Base-by-base conservation (phyloP, 2,113 vertebrate genomes). In the Crotophaga sulcirostris region DNA sequence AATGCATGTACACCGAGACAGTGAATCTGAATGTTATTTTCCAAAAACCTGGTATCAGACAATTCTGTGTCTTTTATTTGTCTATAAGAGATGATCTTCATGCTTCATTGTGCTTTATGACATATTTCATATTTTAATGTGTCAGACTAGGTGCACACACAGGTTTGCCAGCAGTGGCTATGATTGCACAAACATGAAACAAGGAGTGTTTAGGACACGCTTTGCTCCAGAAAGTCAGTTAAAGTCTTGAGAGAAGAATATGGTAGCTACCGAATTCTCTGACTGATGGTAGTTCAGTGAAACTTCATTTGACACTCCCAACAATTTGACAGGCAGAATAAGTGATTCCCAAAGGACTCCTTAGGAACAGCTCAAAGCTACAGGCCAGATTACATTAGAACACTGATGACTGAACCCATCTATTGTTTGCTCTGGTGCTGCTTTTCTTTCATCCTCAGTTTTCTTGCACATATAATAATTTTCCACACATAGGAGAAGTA, bases 1-100 rank as follows among this genome's bases (percentile, higher is more conserved):
- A 68, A 74, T 6, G 17, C 23, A 14, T 1, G 0, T 20, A 25
- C 6, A 25, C 11, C 0, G 0, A 66, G 34, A 29, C 3, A 25
- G 33, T 15, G 36, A 60, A 73, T 25, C 47, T 47, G 42, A 73
- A 77, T 47, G 13, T 18, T 63, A 11, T 58, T 81, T 73, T 83
- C 49, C 42, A 58, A 62, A 52, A 40, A 44, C 17, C 15, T 33
- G 25, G 11, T 82, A 21, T 29, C 1, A 2, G n/a, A 29, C 29
- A 36, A 29, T 76, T n/a, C 24, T 81, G 20, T 12, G 18, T 54
- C 36, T 62, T 62, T 23, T 26, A 38, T 10, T 16, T 84, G 33
- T 76, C 73, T 78, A 28, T 29, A 44, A 74, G 70, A 45, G 19
- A 36, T 19, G 1, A 6, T 24, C 18, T 38, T 55, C 15, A 7